Conservation (phyloP, 2,797 vertebrate species). For the Mormyrus hasselquistii region DNA sequence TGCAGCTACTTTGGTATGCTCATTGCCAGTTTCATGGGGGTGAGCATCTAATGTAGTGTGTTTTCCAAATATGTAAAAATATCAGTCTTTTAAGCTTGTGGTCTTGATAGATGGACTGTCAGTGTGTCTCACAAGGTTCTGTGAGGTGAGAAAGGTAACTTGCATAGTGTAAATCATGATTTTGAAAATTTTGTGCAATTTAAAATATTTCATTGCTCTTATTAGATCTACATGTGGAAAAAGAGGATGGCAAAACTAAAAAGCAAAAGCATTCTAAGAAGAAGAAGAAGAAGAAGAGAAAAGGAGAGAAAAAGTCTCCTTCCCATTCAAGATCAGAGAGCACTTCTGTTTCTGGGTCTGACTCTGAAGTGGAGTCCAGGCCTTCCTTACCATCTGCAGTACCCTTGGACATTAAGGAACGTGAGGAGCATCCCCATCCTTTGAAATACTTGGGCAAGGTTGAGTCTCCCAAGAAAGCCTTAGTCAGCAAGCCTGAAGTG, state of each 20-base stretch:
- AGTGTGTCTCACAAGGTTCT: background rate
- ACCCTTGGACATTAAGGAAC: background rate
- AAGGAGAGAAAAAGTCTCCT: slow-evolving; percentile 72
- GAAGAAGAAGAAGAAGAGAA: slow-evolving; percentile 91
- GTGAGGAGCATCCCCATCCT: background rate
- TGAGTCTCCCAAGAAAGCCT: background rate
- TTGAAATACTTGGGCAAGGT: background rate
- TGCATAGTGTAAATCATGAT: background rate
- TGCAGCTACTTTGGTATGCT: background rate
- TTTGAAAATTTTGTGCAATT: background rate
- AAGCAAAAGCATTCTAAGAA: slow-evolving; percentile 91
- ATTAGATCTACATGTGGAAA: slow-evolving; percentile 60
- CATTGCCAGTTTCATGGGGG: background rate
- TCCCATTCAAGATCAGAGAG: slow-evolving; percentile 65
- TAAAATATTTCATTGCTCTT: background rate
- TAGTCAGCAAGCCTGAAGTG: background rate
- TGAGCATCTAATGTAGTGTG: background rate
- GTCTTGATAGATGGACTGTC: background rate
- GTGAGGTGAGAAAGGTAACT: background rate
- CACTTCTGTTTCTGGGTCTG: slow-evolving; percentile 62
- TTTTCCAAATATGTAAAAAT: background rate
- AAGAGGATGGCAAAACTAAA: slow-evolving; percentile 75
- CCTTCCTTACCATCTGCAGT: slow-evolving; percentile 29
- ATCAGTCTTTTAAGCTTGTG: background rate
- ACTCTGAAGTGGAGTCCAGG: slow-evolving; percentile 59